These are phyloP conservation scores for Caenorhabditis plicata DNA, from an alignment of 2,888 invertebrate genomes.

Conservation along the genomic window DNA sequence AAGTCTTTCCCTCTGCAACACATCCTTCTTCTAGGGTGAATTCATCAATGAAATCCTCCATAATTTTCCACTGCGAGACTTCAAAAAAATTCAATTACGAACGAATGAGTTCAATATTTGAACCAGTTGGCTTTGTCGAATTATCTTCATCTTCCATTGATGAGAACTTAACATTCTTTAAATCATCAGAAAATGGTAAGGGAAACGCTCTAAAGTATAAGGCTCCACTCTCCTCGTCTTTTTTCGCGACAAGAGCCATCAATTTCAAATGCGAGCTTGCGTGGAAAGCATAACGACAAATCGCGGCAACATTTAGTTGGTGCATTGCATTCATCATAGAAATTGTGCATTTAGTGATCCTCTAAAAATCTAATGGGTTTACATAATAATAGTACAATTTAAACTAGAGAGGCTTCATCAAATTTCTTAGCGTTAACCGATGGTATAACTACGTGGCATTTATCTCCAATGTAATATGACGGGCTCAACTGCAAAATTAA, in stretches of 20 bases:
- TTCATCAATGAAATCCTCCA: conserved; percentile 38
- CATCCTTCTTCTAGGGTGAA: conserved; percentile 23
- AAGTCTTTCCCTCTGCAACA: conserved; percentile 14
- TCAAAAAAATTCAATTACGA: conserved; percentile 3
- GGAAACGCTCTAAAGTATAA: conserved; percentile 27
- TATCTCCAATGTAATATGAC: conserved; percentile 31
- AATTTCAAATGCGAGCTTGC: conserved; percentile 32
- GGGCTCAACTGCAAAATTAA: conserved; percentile 19
- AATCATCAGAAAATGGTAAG: conserved; percentile 38
- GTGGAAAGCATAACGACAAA: conserved; percentile 36
- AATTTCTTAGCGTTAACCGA: conserved; percentile 7
- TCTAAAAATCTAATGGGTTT: neutral
- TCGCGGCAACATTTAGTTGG: conserved; percentile 27
- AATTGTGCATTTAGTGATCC: conserved; percentile 8
- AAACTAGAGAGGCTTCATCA: neutral
- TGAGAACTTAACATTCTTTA: conserved; percentile 31
- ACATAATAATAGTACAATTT: neutral
- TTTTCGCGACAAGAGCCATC: conserved; percentile 27
- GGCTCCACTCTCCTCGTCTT: conserved; percentile 20
- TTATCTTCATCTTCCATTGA: neutral
- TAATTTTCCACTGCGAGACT: conserved; percentile 18
- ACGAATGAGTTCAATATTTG: neutral
- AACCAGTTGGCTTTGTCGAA: conserved; percentile 19
- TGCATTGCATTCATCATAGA: conserved; percentile 34
- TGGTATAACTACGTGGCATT: conserved; percentile 31